Evolutionary conservation across 2,888 invertebrate species (phyloP).

Genomic region (Tipula lateralis): DNA sequence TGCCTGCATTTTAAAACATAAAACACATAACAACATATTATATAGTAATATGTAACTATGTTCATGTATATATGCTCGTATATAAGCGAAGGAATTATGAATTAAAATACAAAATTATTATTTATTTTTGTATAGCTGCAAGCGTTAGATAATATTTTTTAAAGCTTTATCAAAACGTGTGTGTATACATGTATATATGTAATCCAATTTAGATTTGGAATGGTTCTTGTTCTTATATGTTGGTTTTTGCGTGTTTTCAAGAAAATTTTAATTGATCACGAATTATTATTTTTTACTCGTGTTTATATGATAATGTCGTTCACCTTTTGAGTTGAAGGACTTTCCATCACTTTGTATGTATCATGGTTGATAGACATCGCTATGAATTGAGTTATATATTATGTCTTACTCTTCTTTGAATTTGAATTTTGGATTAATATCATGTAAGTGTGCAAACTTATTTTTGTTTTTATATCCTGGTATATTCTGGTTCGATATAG

Average conservation of each 20-base stretch:
- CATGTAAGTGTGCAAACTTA: too few species aligned
- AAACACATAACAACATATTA: neutral
- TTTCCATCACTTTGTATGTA: neutral
- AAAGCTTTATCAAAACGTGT: neutral
- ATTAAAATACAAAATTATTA: neutral
- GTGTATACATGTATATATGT: neutral
- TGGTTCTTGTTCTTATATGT: neutral
- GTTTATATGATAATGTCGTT: neutral
- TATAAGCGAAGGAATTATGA: neutral
- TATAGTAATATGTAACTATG: neutral
- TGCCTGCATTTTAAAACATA: neutral
- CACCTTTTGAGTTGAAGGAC: neutral
- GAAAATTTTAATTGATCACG: conserved; percentile 24
- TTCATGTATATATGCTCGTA: neutral
- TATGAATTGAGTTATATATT: too few species aligned
- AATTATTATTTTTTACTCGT: neutral
- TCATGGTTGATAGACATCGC: too few species aligned
- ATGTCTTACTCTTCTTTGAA: too few species aligned
- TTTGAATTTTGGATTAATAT: too few species aligned
- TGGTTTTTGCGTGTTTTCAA: neutral
- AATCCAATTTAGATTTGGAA: neutral
- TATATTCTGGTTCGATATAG: too few species aligned
- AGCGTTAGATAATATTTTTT: neutral
- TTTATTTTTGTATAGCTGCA: neutral
- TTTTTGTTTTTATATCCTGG: too few species aligned